phyloP scores from a whole-genome alignment of 1,140 invertebrate species.

The Grapholita molesta region DNA sequence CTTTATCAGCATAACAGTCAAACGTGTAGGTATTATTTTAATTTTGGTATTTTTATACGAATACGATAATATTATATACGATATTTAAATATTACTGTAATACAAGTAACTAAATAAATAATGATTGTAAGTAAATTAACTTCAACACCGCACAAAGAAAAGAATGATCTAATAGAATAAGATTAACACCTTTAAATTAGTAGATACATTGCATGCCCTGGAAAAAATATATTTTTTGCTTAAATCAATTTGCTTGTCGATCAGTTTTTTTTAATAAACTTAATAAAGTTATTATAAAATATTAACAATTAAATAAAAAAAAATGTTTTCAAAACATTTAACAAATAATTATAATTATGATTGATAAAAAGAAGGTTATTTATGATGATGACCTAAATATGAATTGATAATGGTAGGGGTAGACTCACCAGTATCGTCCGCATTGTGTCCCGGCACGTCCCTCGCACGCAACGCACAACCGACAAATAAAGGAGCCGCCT shows the following conservation, averaged over 20 bases:
- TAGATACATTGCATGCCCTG: no score
- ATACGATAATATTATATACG: no score
- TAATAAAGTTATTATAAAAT: neutral
- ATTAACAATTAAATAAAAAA: neutral
- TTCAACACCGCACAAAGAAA: no score
- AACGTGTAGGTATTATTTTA: neutral
- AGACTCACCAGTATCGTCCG: conserved; percentile 68
- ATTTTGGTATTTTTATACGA: neutral
- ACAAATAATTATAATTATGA: neutral
- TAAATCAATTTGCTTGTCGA: no score
- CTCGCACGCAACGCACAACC: conserved; percentile 61
- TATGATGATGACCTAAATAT: neutral
- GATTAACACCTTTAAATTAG: no score
- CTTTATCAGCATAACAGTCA: neutral
- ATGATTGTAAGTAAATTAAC: no score
- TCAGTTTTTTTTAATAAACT: neutral
- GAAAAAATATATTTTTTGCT: no score
- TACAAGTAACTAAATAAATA: no score
- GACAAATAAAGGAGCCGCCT: conserved; percentile 73
- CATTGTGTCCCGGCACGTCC: conserved; percentile 72
- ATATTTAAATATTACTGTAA: neutral
- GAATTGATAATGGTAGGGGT: neutral
- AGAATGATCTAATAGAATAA: no score
- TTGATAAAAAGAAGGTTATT: neutral
- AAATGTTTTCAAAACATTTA: neutral